Evolutionary conservation across 2,888 invertebrate genomes (phyloP), one percentile per base, ranked within the genome.

Genomic region (Athalia circularis): DNA sequence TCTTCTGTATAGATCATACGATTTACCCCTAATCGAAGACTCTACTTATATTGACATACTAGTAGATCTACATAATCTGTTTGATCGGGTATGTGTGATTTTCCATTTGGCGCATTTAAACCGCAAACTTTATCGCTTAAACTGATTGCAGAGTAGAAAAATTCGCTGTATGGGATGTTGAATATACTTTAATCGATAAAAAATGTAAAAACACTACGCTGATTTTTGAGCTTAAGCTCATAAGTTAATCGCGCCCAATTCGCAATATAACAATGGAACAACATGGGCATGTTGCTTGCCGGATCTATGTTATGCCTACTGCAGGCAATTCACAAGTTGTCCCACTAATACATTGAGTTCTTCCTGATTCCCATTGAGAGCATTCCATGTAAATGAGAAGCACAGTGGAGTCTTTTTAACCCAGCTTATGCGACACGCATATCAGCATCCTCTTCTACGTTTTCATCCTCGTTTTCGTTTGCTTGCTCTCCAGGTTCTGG

Each of bases 401-500:
- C 11, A 50, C 43, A 43, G 7, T 29, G 52, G 54, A 68, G 43
- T 11, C 43, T 8, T 5, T 52, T 1, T 52, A 29, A 68, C n/a
- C 9, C 43, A 15, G 5, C 8, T 59, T 72, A 72, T n/a, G 59
- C 72, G 47, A 9, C 29, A 2, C 57, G 59, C 72, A 59, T 59
- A 29, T 47, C 72, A 7, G 13, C 43, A 6, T 75, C 75, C 15
- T 85, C 85, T 3, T 86, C 86, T 13, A 82, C 85, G 9, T 86
- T 85, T 15, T 85, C 86, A 5, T 86, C 85, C 57, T 86, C 86
- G 62, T 87, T 85, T 9, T 86, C 86, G 72, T 85, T 85, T 3
- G 85, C 85, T 50, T 80, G 81, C 75, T 88, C 88, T 0, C 86
- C 87, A 45, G 88, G 85, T 77, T 89, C 89, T 0, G 90, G 90